Evolutionary conservation across 2,797 vertebrate species (phyloP), one percentile per base, ranked within the genome.

Genomic region (Channa striata): DNA sequence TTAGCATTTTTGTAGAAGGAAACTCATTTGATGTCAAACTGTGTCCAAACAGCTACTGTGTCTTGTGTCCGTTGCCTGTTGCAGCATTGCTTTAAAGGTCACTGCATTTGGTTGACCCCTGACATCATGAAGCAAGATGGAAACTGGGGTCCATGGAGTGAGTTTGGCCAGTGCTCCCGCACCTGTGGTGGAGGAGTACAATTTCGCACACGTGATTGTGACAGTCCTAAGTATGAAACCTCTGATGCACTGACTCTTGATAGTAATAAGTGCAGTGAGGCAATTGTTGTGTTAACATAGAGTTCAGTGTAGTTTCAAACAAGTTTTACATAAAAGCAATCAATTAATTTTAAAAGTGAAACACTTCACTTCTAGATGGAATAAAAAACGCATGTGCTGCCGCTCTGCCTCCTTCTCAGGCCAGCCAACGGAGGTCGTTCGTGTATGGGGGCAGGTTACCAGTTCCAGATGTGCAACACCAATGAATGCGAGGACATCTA

Each of bases 21-120:
- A 36, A 59, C 23, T 8, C 0, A 21, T 53, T 46, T 51, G 1
- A 46, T 2, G 3, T 7, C 5, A 19, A 20, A 43, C 43, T 43
- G 23, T 42, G 11, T 63, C 20, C 50, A 57, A 61, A 50, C 3
- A 37, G 8, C 47, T 47, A 34, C 16, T 50, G 13, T 66, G 36
- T 67, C 1, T 34, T 48, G 39, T 50, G 13, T 63, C 64, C 33
- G 67, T 40, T n/a, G 58, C 33, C 63, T 60, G 2, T 62, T 72
- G 50, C 87, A 99, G 97, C 96, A 98, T 73, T 99, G 98, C 93
- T 99, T 99, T 85, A 98, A 97, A 93, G 98, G 98, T 62, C 96
- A 97, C 87, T 99, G 98, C 88, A 96, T 98, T 90, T 97, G 96
- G 96, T 91, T 99, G 68, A 99, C 97, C 3, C 95, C 96, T 11